Evolutionary conservation across 1,140 invertebrate species (phyloP).

Genomic region (Leptoteleia sp.): DNA sequence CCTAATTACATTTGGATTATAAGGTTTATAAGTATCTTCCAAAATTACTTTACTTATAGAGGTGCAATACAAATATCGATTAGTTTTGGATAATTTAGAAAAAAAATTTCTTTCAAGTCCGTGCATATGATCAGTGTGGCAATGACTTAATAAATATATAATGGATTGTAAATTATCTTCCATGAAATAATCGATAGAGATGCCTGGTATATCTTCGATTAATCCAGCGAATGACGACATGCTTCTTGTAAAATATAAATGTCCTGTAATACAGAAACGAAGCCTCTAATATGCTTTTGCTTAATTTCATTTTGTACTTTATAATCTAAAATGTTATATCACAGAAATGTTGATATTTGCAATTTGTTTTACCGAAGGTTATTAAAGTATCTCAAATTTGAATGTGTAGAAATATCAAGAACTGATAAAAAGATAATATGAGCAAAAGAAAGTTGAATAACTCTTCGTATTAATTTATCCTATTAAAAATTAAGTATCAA

Average conservation of each 20-base stretch:
- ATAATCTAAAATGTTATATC: no score
- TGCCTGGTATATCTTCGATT: conserved; percentile 84
- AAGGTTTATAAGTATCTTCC: conserved; percentile 27
- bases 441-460: no score
- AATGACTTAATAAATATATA: conserved; percentile 86
- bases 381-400: no score
- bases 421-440: no score
- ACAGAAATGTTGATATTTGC: no score
- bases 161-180: conserved; percentile 79
- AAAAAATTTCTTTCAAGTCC: conserved; percentile 80
- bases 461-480: no score
- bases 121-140: conserved; percentile 85
- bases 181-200: conserved; percentile 84
- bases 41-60: conserved; percentile 72
- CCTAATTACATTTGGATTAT: conserved; percentile 66
- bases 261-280: conserved; percentile 72
- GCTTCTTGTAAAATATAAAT: conserved; percentile 66
- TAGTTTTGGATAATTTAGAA: conserved; percentile 39
- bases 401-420: no score
- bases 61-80: conserved; percentile 75
- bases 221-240: conserved; percentile 84
- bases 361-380: no score
- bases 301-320: neutral
- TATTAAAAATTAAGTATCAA: no score
- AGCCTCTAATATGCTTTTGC: conserved; percentile 52